Conservation (phyloP, 1,140 invertebrate species). For the Eubasilissa regina region DNA sequence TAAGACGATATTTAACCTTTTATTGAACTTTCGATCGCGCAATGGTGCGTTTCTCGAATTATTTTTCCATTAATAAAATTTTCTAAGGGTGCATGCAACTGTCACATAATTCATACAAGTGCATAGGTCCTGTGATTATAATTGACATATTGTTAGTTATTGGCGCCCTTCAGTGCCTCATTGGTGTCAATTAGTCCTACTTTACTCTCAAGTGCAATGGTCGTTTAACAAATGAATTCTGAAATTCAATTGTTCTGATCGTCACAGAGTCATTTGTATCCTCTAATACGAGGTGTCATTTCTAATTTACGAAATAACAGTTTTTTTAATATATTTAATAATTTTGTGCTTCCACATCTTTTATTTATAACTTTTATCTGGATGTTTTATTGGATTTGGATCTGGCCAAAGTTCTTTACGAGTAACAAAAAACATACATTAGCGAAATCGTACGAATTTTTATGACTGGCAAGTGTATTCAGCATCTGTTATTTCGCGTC, state of each 20-base stretch:
- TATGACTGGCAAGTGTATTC: too few relatives aligned
- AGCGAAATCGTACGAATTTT: too few relatives aligned
- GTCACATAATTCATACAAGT: constrained; percentile 50
- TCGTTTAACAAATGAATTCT: not conserved
- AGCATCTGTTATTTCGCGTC: too few relatives aligned
- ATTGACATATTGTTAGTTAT: constrained; percentile 53
- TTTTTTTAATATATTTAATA: too few relatives aligned
- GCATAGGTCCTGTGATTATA: constrained; percentile 53
- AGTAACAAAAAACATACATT: too few relatives aligned
- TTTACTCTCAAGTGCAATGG: constrained; percentile 50
- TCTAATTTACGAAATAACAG: too few relatives aligned
- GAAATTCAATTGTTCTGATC: not conserved
- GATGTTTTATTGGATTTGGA: too few relatives aligned
- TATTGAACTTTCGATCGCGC: not conserved
- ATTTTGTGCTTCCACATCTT: too few relatives aligned
- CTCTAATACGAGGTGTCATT: too few relatives aligned
- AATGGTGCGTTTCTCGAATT: constrained; percentile 20
- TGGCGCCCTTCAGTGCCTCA: constrained; percentile 52
- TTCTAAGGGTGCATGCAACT: not conserved
- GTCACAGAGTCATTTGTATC: too few relatives aligned
- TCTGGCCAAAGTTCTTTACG: too few relatives aligned
- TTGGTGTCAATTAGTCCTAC: constrained; percentile 52
- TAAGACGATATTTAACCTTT: constrained; percentile 15
- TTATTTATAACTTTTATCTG: too few relatives aligned
- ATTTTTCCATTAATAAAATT: constrained; percentile 44